phyloP scores from a whole-genome alignment of 2,888 invertebrate genomes.

The Pheosia gnoma region DNA sequence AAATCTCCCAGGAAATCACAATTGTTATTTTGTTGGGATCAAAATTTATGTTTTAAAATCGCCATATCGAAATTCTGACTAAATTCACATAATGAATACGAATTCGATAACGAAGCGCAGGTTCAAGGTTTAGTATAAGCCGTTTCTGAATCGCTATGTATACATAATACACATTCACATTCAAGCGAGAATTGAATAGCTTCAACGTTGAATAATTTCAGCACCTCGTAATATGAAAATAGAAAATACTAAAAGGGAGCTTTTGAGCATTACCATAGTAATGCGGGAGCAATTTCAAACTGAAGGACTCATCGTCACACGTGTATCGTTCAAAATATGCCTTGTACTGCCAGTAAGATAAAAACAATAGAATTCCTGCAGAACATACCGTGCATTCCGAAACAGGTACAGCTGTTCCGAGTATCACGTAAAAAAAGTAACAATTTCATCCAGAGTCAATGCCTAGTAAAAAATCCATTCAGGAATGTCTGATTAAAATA shows the following conservation, averaged over 20 bases:
- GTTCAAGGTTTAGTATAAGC: too few relatives aligned
- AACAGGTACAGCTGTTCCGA: slow-evolving; percentile 43
- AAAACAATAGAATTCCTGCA: not conserved
- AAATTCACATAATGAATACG: too few relatives aligned
- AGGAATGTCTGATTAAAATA: slow-evolving; percentile 79
- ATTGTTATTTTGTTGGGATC: too few relatives aligned
- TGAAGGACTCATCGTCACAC: slow-evolving; percentile 5
- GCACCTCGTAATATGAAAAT: not conserved
- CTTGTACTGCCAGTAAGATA: not conserved
- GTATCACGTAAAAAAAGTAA: slow-evolving; percentile 51
- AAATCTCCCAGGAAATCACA: too few relatives aligned
- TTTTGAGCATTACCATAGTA: too few relatives aligned
- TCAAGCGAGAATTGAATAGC: not conserved
- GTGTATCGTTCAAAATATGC: slow-evolving; percentile 11
- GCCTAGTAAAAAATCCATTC: slow-evolving; percentile 62
- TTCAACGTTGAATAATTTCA: not conserved
- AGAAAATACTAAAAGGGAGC: not conserved
- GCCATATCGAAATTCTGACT: too few relatives aligned
- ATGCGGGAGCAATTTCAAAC: not conserved
- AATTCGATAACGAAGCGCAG: too few relatives aligned
- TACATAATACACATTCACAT: too few relatives aligned
- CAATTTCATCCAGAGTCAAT: slow-evolving; percentile 43
- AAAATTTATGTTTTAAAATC: too few relatives aligned
- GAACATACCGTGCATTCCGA: slow-evolving; percentile 36
- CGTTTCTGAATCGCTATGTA: too few relatives aligned